Percentiles rank a stretch among this genome's conserved stretches.
Conservation (phyloP, 2,113 vertebrate genomes). For the Spea multiplicata region DNA sequence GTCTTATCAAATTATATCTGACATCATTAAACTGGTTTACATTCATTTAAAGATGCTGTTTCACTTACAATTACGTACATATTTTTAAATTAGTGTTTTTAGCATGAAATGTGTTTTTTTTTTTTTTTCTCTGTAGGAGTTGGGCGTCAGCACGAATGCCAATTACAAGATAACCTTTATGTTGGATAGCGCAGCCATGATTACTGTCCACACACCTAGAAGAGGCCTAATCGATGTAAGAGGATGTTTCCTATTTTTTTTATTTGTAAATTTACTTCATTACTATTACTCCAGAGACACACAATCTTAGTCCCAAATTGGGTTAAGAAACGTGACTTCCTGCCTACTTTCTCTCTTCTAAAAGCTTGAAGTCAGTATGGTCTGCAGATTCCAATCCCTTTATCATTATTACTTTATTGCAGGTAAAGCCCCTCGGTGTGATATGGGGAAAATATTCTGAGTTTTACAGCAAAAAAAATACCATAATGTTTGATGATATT, state of each 20-base stretch:
- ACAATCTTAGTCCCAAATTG: too few relatives aligned
- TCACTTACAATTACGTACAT: neutral
- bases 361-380: too few relatives aligned
- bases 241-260: neutral
- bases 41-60: neutral
- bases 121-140: conserved; percentile 74
- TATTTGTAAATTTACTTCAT: too few relatives aligned
- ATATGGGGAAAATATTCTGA: conserved; percentile 97
- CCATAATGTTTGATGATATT: conserved; percentile 99
- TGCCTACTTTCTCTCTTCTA: too few relatives aligned
- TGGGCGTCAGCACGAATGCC: conserved; percentile 92
- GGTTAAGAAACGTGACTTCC: too few relatives aligned
- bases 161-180: conserved; percentile 98
- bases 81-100: neutral
- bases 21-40: too few relatives aligned
- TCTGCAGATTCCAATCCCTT: too few relatives aligned
- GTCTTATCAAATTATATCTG: too few relatives aligned
- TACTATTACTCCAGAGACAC: too few relatives aligned
- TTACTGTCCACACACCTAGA: conserved; percentile 95
- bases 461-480: conserved; percentile 95
- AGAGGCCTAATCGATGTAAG: conserved; percentile 93
- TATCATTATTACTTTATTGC: conserved; percentile 43
- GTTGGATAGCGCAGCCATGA: conserved; percentile 98
- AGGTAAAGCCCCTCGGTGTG: conserved; percentile 97
- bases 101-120: neutral